Evolutionary conservation across 2,797 vertebrate genomes (phyloP).

Genomic region (Danio kyathit): DNA sequence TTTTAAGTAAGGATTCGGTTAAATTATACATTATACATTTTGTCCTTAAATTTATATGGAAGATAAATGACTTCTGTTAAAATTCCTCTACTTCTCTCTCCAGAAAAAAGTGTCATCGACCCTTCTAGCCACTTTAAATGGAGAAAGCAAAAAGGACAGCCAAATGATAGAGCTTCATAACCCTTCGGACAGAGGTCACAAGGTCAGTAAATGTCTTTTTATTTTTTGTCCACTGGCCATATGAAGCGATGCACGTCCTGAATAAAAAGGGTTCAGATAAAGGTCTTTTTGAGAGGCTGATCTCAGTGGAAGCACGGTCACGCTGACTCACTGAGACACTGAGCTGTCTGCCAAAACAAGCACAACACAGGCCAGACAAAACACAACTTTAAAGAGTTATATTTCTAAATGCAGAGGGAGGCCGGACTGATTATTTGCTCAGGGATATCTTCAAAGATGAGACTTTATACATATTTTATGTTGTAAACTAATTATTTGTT

Average conservation of each 20-base stretch:
- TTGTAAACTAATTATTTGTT: background rate
- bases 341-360: slow-evolving; percentile 38
- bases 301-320: background rate
- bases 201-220: slow-evolving; percentile 1
- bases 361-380: slow-evolving; percentile 35
- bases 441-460: slow-evolving; percentile 37
- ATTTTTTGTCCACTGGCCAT: background rate
- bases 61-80: background rate
- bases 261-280: slow-evolving; percentile 39
- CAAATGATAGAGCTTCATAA: background rate
- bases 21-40: background rate
- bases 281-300: slow-evolving; percentile 32
- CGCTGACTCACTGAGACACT: slow-evolving; percentile 33
- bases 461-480: background rate
- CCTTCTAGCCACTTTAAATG: background rate
- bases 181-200: background rate
- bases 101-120: background rate
- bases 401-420: slow-evolving; percentile 26
- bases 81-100: background rate
- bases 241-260: background rate
- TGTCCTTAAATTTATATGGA: background rate
- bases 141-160: background rate
- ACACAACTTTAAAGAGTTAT: slow-evolving; percentile 22
- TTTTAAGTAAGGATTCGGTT: too few species aligned
- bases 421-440: slow-evolving; percentile 15